Conservation (phyloP, 2,888 invertebrate genomes). For the Apomyelois bistriatella region DNA sequence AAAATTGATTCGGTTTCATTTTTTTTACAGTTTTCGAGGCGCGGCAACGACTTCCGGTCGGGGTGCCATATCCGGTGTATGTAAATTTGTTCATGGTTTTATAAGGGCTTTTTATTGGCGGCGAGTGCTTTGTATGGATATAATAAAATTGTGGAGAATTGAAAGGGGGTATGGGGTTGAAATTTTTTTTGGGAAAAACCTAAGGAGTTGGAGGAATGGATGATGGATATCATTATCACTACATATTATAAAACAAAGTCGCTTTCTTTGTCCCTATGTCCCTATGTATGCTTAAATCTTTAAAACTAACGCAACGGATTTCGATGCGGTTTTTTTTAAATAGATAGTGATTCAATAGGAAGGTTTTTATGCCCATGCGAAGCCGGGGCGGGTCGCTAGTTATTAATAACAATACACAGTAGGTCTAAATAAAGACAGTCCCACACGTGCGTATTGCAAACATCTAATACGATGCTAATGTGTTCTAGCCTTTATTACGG, state of each 20-base stretch:
- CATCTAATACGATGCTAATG: constrained; percentile 20
- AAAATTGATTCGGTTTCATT: not conserved
- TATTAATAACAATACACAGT: not conserved
- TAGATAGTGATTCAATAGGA: too few species aligned
- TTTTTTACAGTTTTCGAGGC: constrained; percentile 11
- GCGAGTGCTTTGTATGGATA: not conserved
- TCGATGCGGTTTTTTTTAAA: too few species aligned
- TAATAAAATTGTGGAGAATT: too few species aligned
- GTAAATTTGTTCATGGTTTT: constrained; percentile 20
- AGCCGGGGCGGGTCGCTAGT: not conserved
- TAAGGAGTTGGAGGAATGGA: too few species aligned
- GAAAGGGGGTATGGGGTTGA: too few species aligned
- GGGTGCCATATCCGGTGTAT: constrained; percentile 10
- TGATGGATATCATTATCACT: too few species aligned
- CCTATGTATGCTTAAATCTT: too few species aligned
- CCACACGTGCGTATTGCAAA: not conserved
- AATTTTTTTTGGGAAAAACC: too few species aligned
- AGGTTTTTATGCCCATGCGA: too few species aligned
- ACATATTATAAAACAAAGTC: too few species aligned
- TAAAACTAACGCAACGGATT: too few species aligned
- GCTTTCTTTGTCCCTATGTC: too few species aligned
- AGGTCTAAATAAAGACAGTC: not conserved
- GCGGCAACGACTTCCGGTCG: constrained; percentile 22
- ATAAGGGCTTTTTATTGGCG: constrained; percentile 16
- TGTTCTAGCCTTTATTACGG: not conserved